Base-by-base conservation (phyloP, 2,113 vertebrate species). In the Perca schrenkii region DNA sequence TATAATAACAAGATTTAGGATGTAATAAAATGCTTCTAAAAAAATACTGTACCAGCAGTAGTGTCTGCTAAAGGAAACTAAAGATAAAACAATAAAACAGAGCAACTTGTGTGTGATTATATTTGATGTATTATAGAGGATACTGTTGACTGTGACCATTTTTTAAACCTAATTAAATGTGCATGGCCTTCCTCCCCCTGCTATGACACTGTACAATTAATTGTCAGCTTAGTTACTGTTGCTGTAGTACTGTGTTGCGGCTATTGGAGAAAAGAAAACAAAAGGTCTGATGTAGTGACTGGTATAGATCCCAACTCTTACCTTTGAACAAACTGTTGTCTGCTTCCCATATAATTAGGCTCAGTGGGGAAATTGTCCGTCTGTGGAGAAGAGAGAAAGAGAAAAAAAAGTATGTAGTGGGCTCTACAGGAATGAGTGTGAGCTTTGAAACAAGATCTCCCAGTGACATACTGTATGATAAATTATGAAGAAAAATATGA, bases 291-390 rank as follows among this genome's bases (percentile, higher is more conserved):
- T 72, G 74, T 47, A 75, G 69, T 64, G 78, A 88, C 19, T 16
- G 71, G 76, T 79, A 77, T 77, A 77, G 83, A 90, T 83, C 95
- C 95, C 93, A 85, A 94, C 91, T 94, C 97, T 98, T 98, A 99
- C 98, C 98, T 99, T 97, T 99, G 98, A 97, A 99, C 98, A 98
- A 99, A 99, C 97, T 99, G 98, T 96, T 99, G 98, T 96, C 98
- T 98, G 97, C 97, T 98, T 94, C 97, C 97, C 97, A 99, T 98
- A 96, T 99, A 99, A 98, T 98, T 99, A 97, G 98, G 96, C 97
- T 99, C 98, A 95, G 97, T 96, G 96, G 98, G 97, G 96, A 99
- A 99, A 98, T 97, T 99, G 97, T 99, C 98, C 96, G 98, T 99
- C 98, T 99, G 97, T 90, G 95, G 96, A 98, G 95, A 77, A 89